Evolutionary conservation across 1,140 invertebrate species (phyloP).

Genomic region (Leptonema lineaticorne): DNA sequence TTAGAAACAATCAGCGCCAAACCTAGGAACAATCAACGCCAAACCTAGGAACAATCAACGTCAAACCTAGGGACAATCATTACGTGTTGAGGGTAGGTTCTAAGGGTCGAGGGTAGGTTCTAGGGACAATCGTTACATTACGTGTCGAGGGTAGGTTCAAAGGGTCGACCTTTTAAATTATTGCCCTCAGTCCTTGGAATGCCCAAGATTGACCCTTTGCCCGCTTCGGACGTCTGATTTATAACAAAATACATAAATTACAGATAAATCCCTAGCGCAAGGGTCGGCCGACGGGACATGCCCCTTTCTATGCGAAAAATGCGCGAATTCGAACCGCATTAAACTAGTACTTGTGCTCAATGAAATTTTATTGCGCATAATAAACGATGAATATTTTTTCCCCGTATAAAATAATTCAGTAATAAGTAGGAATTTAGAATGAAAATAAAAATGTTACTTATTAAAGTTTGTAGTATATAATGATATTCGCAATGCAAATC

Average conservation of each 20-base stretch:
- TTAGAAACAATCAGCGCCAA: too few species aligned
- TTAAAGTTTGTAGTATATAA: too few species aligned
- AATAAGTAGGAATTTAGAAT: too few species aligned
- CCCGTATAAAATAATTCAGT: too few species aligned
- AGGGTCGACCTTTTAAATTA: constrained; percentile 36
- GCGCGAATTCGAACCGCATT: background rate
- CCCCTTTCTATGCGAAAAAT: background rate
- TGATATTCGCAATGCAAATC: too few species aligned
- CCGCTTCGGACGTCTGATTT: constrained; percentile 17
- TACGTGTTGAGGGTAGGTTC: too few species aligned
- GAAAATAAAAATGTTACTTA: too few species aligned
- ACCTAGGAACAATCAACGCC: too few species aligned
- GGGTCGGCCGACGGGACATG: background rate
- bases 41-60: too few species aligned
- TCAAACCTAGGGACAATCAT: too few species aligned
- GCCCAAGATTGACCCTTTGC: constrained; percentile 31
- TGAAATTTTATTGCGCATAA: constrained; percentile 6
- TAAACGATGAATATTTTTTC: too few species aligned
- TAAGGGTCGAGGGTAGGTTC: too few species aligned
- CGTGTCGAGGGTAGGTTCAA: constrained; percentile 28
- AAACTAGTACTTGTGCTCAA: background rate
- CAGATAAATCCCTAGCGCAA: background rate
- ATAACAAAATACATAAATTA: constrained; percentile 28
- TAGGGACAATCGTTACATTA: background rate
- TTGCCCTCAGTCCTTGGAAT: constrained; percentile 13